Conservation (phyloP, 2,888 invertebrate species). For the Monoplex corrugatus region DNA sequence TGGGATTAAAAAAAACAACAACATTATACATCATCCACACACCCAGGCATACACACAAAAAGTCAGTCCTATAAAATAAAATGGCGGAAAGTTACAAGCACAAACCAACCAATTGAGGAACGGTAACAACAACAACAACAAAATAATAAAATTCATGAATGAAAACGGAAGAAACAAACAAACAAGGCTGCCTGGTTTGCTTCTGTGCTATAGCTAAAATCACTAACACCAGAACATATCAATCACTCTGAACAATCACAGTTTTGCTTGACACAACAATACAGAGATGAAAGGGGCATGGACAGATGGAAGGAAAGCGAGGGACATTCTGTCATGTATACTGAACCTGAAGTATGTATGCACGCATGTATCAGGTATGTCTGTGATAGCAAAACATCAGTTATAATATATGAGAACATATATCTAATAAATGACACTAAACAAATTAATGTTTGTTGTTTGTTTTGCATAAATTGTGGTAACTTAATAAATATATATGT, state of each 20-base stretch:
- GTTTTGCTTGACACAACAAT: slow-evolving; percentile 3
- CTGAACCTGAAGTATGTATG: no score
- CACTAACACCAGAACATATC: slow-evolving; percentile 22
- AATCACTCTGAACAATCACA: slow-evolving; percentile 32
- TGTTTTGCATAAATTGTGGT: no score
- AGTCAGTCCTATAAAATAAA: not conserved
- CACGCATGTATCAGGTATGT: no score
- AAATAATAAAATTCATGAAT: not conserved
- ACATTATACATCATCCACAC: no score
- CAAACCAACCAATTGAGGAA: not conserved
- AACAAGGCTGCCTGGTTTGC: slow-evolving; percentile 20
- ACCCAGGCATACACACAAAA: no score
- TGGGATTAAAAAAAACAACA: no score
- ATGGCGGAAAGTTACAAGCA: not conserved
- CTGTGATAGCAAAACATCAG: no score
- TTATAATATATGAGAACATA: no score
- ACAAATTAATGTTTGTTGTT: no score
- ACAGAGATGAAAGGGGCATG: not conserved
- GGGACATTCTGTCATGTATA: no score
- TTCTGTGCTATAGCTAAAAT: not conserved
- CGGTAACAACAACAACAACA: not conserved
- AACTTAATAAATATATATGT: no score
- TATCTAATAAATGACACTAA: no score
- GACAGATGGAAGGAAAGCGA: not conserved
- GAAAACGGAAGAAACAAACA: not conserved